Conservation (phyloP, 2,113 vertebrate species). For the Proteles cristata region DNA sequence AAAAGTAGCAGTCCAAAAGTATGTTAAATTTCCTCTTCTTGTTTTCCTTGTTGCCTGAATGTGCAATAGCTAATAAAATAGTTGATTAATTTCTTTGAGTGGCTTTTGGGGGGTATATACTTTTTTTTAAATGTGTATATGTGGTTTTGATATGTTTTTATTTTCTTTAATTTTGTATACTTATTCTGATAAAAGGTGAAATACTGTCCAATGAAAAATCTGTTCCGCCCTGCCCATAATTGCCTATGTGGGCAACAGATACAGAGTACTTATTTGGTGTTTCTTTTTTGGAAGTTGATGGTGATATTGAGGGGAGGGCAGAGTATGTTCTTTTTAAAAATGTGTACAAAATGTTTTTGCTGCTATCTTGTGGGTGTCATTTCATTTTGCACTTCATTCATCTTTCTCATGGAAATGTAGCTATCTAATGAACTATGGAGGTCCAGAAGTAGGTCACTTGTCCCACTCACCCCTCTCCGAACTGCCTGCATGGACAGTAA, state of each 20-base stretch:
- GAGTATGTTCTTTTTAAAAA: slow-evolving; percentile 13
- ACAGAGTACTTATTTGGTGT: not conserved
- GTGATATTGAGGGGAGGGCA: not conserved
- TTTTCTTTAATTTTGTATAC: not conserved
- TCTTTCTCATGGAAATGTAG: not conserved
- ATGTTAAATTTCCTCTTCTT: not conserved
- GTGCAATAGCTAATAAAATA: not conserved
- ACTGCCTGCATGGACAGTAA: not conserved
- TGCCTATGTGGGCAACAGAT: not conserved
- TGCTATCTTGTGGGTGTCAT: not conserved
- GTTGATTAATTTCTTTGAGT: not conserved
- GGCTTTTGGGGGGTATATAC: not conserved
- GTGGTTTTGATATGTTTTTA: slow-evolving; percentile 53
- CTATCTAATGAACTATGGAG: not conserved
- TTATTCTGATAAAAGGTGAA: slow-evolving; percentile 46
- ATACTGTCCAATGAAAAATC: not conserved
- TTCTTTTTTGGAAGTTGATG: not conserved
- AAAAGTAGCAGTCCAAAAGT: not conserved
- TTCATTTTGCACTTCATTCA: not conserved
- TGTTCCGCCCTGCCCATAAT: not conserved
- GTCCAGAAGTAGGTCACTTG: not conserved
- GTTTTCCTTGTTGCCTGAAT: not conserved
- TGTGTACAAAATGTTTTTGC: not conserved
- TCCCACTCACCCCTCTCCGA: not conserved
- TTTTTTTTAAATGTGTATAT: not conserved